Conservation (phyloP, 2,113 vertebrate species). For the Calidris pugnax region DNA sequence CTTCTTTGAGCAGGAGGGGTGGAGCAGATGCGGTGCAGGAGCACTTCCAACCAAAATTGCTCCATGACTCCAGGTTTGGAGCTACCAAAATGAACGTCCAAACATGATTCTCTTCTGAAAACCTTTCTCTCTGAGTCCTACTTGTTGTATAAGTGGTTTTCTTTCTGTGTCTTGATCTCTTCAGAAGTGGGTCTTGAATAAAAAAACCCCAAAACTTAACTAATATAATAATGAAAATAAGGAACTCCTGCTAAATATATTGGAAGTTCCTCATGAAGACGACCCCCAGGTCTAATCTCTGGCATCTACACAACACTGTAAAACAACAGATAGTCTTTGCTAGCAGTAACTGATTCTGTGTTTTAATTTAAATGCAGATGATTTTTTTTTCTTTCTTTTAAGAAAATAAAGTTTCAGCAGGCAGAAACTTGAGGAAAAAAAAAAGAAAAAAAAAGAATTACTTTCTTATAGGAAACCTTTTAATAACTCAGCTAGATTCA, state of each 20-base stretch:
- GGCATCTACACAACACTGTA: not conserved
- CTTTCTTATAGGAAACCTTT: slow-evolving; percentile 33
- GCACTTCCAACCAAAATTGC: not conserved
- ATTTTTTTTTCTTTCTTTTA: not conserved
- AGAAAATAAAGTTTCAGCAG: not conserved
- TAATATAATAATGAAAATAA: not conserved
- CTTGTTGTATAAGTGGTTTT: not conserved
- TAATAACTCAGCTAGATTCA: slow-evolving; percentile 61
- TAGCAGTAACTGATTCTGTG: not conserved
- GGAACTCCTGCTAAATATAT: not conserved
- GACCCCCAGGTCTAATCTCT: not conserved
- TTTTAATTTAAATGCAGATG: not conserved
- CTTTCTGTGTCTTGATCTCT: not conserved
- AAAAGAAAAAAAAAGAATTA: not conserved
- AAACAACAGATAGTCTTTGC: not conserved
- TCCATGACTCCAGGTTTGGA: not conserved
- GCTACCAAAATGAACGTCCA: not conserved
- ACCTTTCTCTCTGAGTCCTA: accelerated
- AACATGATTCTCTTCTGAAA: not conserved
- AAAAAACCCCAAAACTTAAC: not conserved
- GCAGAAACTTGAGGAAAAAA: not conserved
- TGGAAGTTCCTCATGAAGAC: not conserved
- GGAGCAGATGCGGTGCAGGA: not conserved
- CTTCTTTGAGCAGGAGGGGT: accelerated
- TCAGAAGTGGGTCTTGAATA: not conserved